Evolutionary conservation across 2,888 invertebrate species (phyloP), one percentile per base, ranked within the genome.

Genomic region (Imbricaverruca yamaguchii): DNA sequence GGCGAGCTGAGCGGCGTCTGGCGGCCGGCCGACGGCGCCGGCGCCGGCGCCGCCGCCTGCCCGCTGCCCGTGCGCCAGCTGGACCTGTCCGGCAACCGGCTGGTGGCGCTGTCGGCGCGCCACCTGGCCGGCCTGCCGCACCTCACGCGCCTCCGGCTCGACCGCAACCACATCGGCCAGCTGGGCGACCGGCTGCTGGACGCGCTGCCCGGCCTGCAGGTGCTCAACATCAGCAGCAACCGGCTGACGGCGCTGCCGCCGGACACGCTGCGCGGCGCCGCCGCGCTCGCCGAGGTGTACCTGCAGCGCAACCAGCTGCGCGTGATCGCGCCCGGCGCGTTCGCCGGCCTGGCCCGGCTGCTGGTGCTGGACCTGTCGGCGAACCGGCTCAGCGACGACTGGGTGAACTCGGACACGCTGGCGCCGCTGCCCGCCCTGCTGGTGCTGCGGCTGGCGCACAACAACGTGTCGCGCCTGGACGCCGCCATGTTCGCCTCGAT

Each of bases 241-340:
- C 91, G 92, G 85, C 90, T 96, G 84, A 91, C 91, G 82, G 93
- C 92, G 86, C 89, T 95, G 83, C 94, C 95, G 53, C 93, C 94
- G 4, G 93, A 94, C 87, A 89, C 95, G 81, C 94, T 95, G 87
- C 90, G 92, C 85, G 93, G 94, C 86, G 91, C 83, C 59, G 83
- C 83, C 57, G 67, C 83, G 25, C 83, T 96, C 85, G 94, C 93
- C 88, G 95, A 95, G 88, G 92, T 96, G 86, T 93, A 95, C 88
- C 89, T 96, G 86, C 94, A 94, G 88, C 96, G 96, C 88, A 96
- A 96, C 89, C 94, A 95, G 23, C 93, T 96, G 85, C 92, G 93
- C 87, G 93, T 93, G 78, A 89, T 96, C 84, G 93, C 95, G 84
- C 93, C 94, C 1, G 93, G 93, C 84, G 90, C 96, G 81, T 94